Evolutionary conservation across 2,113 vertebrate genomes (phyloP).

Genomic region (Amblyopsis rosae): DNA sequence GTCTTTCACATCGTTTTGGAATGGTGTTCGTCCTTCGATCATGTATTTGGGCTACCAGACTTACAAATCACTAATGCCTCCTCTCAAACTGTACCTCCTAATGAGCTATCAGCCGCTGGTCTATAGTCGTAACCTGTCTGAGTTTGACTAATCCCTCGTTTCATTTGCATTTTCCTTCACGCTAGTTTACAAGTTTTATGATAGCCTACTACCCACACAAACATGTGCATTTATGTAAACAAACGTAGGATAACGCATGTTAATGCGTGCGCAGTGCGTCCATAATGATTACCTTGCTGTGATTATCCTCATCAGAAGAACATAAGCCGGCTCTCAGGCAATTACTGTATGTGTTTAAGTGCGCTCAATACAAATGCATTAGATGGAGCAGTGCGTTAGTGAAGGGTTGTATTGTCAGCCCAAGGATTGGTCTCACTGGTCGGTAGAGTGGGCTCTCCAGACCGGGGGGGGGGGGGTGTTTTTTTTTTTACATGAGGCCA

Average conservation of each 20-base stretch:
- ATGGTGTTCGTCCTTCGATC: not conserved
- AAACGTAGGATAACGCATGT: not conserved
- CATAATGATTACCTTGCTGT: conserved; percentile 1
- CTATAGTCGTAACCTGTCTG: no score
- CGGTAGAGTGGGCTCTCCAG: conserved; percentile 31
- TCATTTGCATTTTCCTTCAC: no score
- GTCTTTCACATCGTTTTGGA: conserved; percentile 13
- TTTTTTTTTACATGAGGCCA: conserved; percentile 26
- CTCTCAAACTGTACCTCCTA: no score
- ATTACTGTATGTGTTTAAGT: conserved; percentile 6
- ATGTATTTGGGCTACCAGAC: not conserved
- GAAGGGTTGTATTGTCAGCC: conserved; percentile 35
- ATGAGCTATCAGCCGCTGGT: no score
- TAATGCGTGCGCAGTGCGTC: not conserved
- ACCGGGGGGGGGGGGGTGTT: conserved; percentile 25
- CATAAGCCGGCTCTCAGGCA: not conserved
- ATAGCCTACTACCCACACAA: not conserved
- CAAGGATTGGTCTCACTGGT: not conserved
- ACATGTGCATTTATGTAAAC: not conserved
- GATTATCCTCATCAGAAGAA: conserved; percentile 4
- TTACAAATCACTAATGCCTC: not conserved
- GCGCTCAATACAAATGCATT: conserved; percentile 6
- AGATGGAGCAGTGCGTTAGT: conserved; percentile 1
- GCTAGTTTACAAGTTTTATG: no score
- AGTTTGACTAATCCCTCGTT: no score